These are phyloP conservation scores for Anthopleura xanthogrammica DNA, from an alignment of 92 coral and sea anemone species.

Conservation along the genomic window DNA sequence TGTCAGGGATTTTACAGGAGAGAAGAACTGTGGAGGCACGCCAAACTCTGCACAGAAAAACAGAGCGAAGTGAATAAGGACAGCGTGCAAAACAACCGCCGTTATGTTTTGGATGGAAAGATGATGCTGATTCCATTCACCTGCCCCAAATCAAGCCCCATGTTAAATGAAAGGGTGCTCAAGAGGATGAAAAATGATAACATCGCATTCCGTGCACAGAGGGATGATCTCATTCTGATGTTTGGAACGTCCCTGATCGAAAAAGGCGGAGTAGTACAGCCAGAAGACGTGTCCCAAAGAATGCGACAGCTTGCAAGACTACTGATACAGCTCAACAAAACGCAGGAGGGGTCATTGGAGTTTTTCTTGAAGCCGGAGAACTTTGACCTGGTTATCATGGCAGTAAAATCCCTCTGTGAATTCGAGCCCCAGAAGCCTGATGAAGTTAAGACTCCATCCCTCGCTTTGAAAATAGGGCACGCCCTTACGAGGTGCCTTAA, in stretches of 20 bases:
- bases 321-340: background rate
- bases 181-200: background rate
- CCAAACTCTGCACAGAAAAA: background rate
- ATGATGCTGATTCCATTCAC: slow-evolving; percentile 7
- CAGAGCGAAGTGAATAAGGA: background rate
- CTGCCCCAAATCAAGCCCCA: background rate
- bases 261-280: background rate
- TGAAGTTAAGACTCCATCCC: slow-evolving; percentile 28
- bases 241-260: background rate
- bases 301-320: background rate
- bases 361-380: background rate
- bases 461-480: slow-evolving; percentile 29
- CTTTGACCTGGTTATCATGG: background rate
- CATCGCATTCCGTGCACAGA: background rate
- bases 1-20: slow-evolving; percentile 15
- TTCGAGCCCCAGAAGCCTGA: background rate
- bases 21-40: slow-evolving; percentile 20
- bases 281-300: background rate
- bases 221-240: background rate
- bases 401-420: background rate
- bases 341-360: background rate
- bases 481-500: slow-evolving; percentile 24
- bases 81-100: background rate
- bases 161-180: background rate
- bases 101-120: background rate